Evolutionary conservation across 2,113 vertebrate species (phyloP), one percentile per base, ranked within the genome.

Genomic region (Xenopus laevis): DNA sequence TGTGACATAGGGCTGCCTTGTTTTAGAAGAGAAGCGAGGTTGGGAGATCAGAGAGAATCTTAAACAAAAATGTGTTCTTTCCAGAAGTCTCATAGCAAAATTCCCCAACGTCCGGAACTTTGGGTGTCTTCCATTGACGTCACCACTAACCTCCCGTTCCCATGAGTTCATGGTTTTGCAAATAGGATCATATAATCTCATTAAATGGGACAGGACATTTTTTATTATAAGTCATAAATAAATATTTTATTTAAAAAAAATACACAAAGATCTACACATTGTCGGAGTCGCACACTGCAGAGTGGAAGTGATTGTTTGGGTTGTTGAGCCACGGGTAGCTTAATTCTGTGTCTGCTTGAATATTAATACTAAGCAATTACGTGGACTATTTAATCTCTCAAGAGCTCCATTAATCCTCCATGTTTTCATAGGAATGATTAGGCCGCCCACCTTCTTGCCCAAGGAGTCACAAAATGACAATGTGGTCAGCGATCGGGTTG

Each of bases 141-240:
- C n/a, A 52, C 21, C 17, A 53, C 52, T 40, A 33, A 52, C 46
- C 55, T 20, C 68, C 40, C 15, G 21, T 68, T 74, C 72, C 40
- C 72, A 74, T 61, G 72, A 60, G 72, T 74, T 74, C 72, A 74
- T 33, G 57, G 64, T 68, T 59, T n/a, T 40, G 15, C 65, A 52
- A 60, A 68, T 40, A 74, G 57, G 68, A 74, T 20, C 67, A 74
- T 57, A 74, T 40, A 45, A 53, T 45, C 57, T 68, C 65, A 74
- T 68, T 44, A 40, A 74, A 40, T 52, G 15, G 18, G 44, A 61
- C 4, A 71, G 40, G 61, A 33, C 68, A 40, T 68, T 68, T 58
- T 68, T 15, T 74, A 61, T 65, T 21, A 45, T 33, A 74, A 60
- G 16, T 44, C 44, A 57, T 45, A 27, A n/a, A 46, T 61, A 61